Conservation (phyloP, 2,113 vertebrate genomes). For the Bufo bufo region DNA sequence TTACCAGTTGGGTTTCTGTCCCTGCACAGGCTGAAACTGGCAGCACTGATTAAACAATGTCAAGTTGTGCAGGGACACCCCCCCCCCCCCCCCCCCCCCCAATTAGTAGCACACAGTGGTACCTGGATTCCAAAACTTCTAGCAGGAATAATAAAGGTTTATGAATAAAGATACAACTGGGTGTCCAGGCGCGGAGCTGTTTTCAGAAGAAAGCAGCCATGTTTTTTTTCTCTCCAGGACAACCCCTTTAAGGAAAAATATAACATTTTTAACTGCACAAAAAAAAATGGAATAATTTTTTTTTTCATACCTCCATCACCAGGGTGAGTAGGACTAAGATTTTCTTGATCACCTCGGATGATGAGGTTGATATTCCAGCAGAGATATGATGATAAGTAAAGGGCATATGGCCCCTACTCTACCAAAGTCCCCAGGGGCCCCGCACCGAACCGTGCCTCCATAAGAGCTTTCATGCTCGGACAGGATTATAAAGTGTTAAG, state of each 20-base stretch:
- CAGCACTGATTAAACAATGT: too few species aligned
- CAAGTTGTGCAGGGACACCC: too few species aligned
- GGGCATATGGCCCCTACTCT: slow-evolving; percentile 12
- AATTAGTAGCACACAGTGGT: too few species aligned
- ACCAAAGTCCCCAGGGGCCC: background rate
- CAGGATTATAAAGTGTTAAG: slow-evolving; percentile 75
- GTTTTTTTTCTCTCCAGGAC: background rate
- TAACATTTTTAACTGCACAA: background rate
- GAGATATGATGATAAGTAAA: background rate
- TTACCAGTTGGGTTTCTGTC: too few species aligned
- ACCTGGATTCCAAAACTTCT: too few species aligned
- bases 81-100: too few species aligned
- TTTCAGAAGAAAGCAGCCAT: background rate
- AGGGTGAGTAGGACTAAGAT: background rate
- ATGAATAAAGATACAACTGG: too few species aligned
- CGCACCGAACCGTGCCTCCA: slow-evolving; percentile 11
- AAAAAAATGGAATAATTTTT: background rate
- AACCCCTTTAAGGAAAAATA: background rate
- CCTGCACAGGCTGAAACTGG: too few species aligned
- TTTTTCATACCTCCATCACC: background rate
- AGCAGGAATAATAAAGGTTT: too few species aligned
- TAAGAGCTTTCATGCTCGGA: slow-evolving; percentile 26
- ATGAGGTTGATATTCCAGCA: slow-evolving; percentile 1
- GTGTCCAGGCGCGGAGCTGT: background rate
- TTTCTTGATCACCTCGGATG: background rate